These are phyloP conservation scores for Apotomis capreana DNA, from an alignment of 2,888 invertebrate genomes.

Conservation along the genomic window DNA sequence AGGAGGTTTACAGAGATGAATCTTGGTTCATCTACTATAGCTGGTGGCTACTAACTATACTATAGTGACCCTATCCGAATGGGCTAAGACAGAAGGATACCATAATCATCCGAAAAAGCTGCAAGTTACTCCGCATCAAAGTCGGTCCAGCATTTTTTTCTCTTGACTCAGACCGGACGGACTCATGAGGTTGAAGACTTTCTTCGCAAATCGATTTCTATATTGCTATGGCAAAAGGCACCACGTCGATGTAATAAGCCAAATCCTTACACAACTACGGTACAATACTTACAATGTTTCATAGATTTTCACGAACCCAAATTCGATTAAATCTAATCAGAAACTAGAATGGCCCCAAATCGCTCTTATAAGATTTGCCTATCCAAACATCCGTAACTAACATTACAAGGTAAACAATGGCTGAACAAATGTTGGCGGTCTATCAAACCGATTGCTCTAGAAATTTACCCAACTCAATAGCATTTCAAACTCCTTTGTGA, in stretches of 20 bases:
- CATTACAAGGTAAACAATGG: slow-evolving; percentile 12
- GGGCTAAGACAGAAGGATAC: too few species aligned
- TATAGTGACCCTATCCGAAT: too few species aligned
- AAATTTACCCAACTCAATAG: slow-evolving; percentile 22
- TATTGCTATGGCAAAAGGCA: too few species aligned
- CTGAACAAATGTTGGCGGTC: slow-evolving; percentile 15
- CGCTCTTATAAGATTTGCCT: slow-evolving; percentile 1
- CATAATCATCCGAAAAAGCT: too few species aligned
- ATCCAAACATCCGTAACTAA: slow-evolving; percentile 6
- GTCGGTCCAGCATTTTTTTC: not conserved
- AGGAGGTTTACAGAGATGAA: slow-evolving; percentile 52
- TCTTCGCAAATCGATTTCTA: too few species aligned
- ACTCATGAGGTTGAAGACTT: too few species aligned
- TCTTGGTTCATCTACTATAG: not conserved
- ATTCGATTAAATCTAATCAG: not conserved
- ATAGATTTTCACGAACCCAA: not conserved
- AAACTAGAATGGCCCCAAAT: not conserved
- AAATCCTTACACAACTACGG: too few species aligned
- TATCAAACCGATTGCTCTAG: slow-evolving; percentile 20
- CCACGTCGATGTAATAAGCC: too few species aligned
- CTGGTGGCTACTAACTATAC: slow-evolving; percentile 3
- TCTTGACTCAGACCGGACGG: too few species aligned
- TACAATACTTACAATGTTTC: not conserved
- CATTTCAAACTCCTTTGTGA: slow-evolving; percentile 21
- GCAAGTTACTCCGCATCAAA: too few species aligned